Percentiles rank a stretch among this genome's conserved stretches.
phyloP scores from a whole-genome alignment of 1,140 invertebrate genomes.

The Apis dorsata region DNA sequence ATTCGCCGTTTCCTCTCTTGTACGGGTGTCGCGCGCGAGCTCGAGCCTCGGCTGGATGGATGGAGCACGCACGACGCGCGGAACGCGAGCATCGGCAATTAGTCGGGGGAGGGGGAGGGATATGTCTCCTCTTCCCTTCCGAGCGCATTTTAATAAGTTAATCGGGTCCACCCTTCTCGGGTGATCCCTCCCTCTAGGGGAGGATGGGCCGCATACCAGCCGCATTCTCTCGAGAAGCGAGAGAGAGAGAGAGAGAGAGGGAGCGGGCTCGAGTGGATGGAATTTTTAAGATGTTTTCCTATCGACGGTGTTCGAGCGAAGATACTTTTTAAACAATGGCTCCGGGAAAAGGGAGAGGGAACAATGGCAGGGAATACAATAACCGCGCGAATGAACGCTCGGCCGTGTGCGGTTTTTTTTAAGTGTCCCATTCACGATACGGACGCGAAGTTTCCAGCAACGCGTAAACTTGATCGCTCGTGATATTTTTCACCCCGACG shows the following conservation, averaged over 20 bases:
- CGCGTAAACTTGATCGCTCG: neutral
- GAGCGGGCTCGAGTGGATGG: neutral
- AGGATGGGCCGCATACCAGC: slow-evolving; percentile 28
- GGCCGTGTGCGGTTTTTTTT: slow-evolving; percentile 3
- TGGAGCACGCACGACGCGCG: neutral
- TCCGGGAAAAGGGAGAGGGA: neutral
- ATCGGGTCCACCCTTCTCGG: slow-evolving; percentile 21
- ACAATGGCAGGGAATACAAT: slow-evolving; percentile 30
- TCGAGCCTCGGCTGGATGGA: neutral
- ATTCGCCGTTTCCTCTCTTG: slow-evolving; percentile 50
- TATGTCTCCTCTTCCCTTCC: slow-evolving; percentile 7
- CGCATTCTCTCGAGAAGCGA: neutral
- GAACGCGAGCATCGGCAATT: slow-evolving; percentile 57
- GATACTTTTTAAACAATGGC: slow-evolving; percentile 31
- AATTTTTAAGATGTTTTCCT: slow-evolving; percentile 36
- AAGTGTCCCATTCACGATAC: slow-evolving; percentile 26
- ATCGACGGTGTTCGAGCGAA: slow-evolving; percentile 2
- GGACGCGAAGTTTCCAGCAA: neutral
- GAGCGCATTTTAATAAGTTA: slow-evolving; percentile 54
- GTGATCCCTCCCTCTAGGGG: neutral
- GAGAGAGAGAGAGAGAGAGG: no score
- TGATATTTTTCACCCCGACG: neutral
- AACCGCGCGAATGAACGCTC: slow-evolving; percentile 16
- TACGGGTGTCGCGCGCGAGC: neutral
- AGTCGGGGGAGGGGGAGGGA: slow-evolving; percentile 52